These are phyloP conservation scores for Oophaga pumilio DNA, from an alignment of 2,113 vertebrate species.

Conservation along the genomic window DNA sequence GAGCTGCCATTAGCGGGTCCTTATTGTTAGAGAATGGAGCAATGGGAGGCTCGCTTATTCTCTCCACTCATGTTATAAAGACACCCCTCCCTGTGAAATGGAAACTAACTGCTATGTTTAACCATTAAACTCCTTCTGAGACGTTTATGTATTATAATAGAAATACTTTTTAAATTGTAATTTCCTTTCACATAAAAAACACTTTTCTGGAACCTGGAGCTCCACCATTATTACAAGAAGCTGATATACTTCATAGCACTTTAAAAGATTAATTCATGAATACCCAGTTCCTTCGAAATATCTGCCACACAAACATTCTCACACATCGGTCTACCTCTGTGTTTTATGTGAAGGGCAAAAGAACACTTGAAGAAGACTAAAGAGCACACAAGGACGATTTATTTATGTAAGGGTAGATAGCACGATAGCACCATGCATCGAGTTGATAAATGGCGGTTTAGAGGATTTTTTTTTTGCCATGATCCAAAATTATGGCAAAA, in stretches of 20 bases:
- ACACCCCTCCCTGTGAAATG: not conserved
- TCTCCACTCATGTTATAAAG: not conserved
- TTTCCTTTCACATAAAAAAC: not conserved
- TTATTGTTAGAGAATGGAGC: not conserved
- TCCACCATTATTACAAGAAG: not conserved
- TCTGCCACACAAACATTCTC: too few species aligned
- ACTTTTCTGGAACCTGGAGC: not conserved
- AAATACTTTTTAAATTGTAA: not conserved
- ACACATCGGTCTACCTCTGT: too few species aligned
- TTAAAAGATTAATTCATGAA: not conserved
- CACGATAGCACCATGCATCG: too few species aligned
- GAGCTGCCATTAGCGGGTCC: slow-evolving; percentile 49
- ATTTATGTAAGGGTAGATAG: not conserved
- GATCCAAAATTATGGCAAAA: too few species aligned
- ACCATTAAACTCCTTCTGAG: not conserved
- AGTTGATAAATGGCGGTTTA: too few species aligned
- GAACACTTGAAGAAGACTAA: not conserved
- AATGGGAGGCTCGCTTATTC: not conserved
- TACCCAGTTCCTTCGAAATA: not conserved
- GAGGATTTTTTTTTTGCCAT: too few species aligned
- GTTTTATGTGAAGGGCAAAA: not conserved
- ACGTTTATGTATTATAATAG: not conserved
- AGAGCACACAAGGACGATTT: not conserved
- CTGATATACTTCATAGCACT: not conserved
- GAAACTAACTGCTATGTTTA: not conserved